Evolutionary conservation across 2,888 invertebrate genomes (phyloP).

Genomic region (Heteropelma amictum): DNA sequence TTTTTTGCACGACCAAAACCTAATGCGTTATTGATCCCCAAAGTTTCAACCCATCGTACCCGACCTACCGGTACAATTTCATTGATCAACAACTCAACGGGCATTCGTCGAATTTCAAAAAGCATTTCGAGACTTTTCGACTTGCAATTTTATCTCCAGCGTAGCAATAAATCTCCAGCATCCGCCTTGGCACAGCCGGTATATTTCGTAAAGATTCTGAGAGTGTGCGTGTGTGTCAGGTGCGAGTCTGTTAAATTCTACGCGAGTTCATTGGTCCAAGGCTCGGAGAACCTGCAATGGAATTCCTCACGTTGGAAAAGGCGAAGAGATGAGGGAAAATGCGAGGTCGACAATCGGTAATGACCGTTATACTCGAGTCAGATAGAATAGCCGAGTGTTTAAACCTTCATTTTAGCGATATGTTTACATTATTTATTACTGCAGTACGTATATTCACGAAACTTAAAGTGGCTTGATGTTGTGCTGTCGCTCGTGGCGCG

Average conservation of each 20-base stretch:
- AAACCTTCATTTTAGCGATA: conserved; percentile 24
- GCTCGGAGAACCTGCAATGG: not conserved
- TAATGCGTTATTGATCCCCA: no score
- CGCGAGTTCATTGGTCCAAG: conserved; percentile 8
- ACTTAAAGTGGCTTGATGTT: conserved; percentile 1
- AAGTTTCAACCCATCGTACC: no score
- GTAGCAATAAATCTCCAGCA: no score
- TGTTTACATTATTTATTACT: no score
- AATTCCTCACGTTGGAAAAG: not conserved
- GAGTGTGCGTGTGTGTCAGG: not conserved
- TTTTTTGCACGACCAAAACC: no score
- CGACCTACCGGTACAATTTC: no score
- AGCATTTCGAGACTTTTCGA: no score
- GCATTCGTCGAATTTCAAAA: no score
- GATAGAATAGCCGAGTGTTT: conserved; percentile 57
- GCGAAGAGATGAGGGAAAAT: not conserved
- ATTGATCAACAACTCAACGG: no score
- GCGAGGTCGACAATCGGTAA: conserved; percentile 58
- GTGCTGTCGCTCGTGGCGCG: conserved; percentile 11
- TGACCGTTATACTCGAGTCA: conserved; percentile 50
- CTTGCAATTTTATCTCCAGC: no score
- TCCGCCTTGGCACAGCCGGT: no score
- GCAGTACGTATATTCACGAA: not conserved
- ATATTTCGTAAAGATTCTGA: no score
- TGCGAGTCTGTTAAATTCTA: conserved; percentile 30